A percentile compares a stretch with the other conserved stretches of the same genome.
phyloP scores from a whole-genome alignment of 2,797 vertebrate species.

The Rachycentron canadum region DNA sequence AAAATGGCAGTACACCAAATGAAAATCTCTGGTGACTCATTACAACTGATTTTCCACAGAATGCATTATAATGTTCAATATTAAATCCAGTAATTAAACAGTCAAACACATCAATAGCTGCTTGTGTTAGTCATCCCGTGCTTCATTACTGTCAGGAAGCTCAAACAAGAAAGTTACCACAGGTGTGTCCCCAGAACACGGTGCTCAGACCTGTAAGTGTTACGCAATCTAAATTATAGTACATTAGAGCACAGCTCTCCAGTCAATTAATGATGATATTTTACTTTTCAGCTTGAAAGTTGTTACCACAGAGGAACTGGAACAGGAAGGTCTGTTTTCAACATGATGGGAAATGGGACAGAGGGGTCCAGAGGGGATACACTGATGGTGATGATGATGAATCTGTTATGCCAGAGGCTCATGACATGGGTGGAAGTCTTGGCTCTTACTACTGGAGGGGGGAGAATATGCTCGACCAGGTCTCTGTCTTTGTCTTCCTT shows the following conservation, averaged over 20 bases:
- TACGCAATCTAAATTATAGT: slow-evolving; percentile 36
- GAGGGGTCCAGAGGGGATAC: slow-evolving; percentile 26
- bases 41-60: slow-evolving; percentile 17
- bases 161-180: slow-evolving; percentile 16
- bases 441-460: slow-evolving; percentile 13
- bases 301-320: not conserved
- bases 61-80: not conserved
- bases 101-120: slow-evolving; percentile 25
- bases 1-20: slow-evolving; percentile 28
- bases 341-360: slow-evolving; percentile 35
- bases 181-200: slow-evolving; percentile 57
- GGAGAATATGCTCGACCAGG: slow-evolving; percentile 17
- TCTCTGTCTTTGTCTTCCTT: slow-evolving; percentile 21
- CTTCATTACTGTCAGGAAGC: slow-evolving; percentile 19
- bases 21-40: slow-evolving; percentile 49
- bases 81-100: slow-evolving; percentile 39
- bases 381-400: slow-evolving; percentile 49
- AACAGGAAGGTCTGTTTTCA: slow-evolving; percentile 44
- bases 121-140: slow-evolving; percentile 27
- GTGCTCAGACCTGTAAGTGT: slow-evolving; percentile 60
- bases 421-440: slow-evolving; percentile 27
- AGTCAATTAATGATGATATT: not conserved
- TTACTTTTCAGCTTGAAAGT: slow-evolving; percentile 23
- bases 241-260: not conserved
- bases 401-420: slow-evolving; percentile 42